Evolutionary conservation across 2,888 invertebrate genomes (phyloP).

Genomic region (Caenorhabditis panamensis): DNA sequence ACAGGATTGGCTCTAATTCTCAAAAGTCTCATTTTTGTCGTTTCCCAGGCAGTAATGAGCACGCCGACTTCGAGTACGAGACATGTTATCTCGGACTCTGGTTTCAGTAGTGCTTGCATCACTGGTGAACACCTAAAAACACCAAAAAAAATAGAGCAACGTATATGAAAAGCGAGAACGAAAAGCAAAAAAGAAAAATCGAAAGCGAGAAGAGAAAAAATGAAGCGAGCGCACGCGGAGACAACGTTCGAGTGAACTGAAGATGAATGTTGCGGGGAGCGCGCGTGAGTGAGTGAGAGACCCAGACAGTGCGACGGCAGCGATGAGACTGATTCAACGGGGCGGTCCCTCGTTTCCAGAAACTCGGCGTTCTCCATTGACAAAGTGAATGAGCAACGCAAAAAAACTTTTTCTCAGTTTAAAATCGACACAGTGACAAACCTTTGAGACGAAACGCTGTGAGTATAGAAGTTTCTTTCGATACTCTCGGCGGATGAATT

Average conservation of each 20-base stretch:
- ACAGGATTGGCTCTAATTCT: too few species aligned
- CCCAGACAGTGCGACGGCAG: background rate
- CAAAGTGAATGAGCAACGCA: background rate
- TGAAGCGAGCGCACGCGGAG: background rate
- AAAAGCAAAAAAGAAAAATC: background rate
- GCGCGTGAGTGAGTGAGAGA: background rate
- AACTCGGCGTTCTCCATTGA: background rate
- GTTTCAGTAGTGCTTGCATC: background rate
- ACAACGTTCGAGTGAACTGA: background rate
- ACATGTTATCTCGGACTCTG: background rate
- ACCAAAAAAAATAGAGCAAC: too few species aligned
- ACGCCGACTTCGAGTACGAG: background rate
- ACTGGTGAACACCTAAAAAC: too few species aligned
- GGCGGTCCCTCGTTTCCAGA: background rate
- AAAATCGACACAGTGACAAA: background rate
- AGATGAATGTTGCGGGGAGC: background rate
- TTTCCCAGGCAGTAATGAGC: conserved; percentile 3
- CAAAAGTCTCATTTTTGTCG: conserved; percentile 3
- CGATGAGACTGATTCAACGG: too few species aligned
- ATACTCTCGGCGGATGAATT: background rate
- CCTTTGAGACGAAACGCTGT: background rate
- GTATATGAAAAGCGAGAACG: background rate
- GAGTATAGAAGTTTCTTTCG: background rate
- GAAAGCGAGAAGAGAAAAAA: background rate
- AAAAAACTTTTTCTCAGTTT: too few species aligned